phyloP scores from a whole-genome alignment of 2,888 invertebrate genomes.

The Aleiodes leptofemur region DNA sequence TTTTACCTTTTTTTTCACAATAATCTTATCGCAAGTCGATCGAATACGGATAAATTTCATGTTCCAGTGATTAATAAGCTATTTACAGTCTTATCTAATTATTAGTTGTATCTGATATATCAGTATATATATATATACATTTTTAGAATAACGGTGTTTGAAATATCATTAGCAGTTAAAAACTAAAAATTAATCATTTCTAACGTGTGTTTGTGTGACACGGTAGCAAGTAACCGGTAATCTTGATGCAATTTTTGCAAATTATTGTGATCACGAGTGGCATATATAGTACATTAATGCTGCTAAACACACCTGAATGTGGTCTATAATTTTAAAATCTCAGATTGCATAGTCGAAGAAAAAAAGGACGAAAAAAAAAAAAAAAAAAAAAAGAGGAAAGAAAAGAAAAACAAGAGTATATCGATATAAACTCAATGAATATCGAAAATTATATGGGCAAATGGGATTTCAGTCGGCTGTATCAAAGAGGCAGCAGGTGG shows the following conservation, averaged over 20 bases:
- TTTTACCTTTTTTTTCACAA: no score
- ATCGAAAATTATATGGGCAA: slow-evolving; percentile 72
- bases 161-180: slow-evolving; percentile 9
- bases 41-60: neutral
- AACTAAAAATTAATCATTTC: slow-evolving; percentile 41
- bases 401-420: neutral
- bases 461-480: slow-evolving; percentile 73
- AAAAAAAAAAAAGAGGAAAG: slow-evolving; percentile 9
- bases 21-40: no score
- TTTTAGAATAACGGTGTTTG: no score
- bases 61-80: no score
- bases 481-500: slow-evolving; percentile 75
- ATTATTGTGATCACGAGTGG: slow-evolving; percentile 49
- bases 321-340: no score
- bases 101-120: no score
- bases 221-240: slow-evolving; percentile 51
- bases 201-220: slow-evolving; percentile 2
- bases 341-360: neutral
- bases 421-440: slow-evolving; percentile 55
- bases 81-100: neutral
- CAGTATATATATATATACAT: no score
- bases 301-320: neutral
- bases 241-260: slow-evolving; percentile 55
- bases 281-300: slow-evolving; percentile 13
- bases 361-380: neutral